phyloP scores from a whole-genome alignment of 1,140 invertebrate species.

The Heliconius nattereri region DNA sequence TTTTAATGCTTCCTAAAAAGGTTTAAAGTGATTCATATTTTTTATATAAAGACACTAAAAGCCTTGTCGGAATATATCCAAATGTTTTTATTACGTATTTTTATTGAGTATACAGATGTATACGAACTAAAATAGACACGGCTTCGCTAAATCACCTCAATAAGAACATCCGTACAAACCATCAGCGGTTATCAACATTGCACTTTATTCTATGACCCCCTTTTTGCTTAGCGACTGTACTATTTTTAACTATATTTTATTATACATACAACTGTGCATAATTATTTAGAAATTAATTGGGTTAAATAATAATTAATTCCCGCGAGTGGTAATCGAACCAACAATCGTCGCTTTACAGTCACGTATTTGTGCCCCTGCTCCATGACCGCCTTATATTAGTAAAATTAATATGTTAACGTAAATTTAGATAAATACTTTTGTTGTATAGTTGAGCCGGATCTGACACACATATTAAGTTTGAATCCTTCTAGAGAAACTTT shows the following conservation, averaged over 20 bases:
- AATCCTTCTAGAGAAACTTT: too few species aligned
- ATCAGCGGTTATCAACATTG: constrained; percentile 24
- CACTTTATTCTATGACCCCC: constrained; percentile 23
- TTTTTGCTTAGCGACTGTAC: constrained; percentile 12
- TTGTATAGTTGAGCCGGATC: too few species aligned
- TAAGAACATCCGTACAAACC: constrained; percentile 27
- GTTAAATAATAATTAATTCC: too few species aligned
- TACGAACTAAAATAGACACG: constrained; percentile 19
- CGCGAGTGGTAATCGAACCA: too few species aligned
- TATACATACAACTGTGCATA: not conserved
- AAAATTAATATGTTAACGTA: too few species aligned
- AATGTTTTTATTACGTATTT: not conserved
- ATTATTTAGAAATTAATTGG: too few species aligned
- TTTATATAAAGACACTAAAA: not conserved
- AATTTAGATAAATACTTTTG: too few species aligned
- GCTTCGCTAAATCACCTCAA: constrained; percentile 23
- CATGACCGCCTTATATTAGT: too few species aligned
- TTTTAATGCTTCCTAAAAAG: not conserved
- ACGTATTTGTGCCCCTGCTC: too few species aligned
- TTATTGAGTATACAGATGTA: not conserved
- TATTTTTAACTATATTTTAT: not conserved
- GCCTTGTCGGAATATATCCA: not conserved
- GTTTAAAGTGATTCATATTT: not conserved
- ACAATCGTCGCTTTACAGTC: too few species aligned
- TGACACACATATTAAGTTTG: too few species aligned